Evolutionary conservation across 1,140 invertebrate genomes (phyloP).

Genomic region (Aricia agestis): DNA sequence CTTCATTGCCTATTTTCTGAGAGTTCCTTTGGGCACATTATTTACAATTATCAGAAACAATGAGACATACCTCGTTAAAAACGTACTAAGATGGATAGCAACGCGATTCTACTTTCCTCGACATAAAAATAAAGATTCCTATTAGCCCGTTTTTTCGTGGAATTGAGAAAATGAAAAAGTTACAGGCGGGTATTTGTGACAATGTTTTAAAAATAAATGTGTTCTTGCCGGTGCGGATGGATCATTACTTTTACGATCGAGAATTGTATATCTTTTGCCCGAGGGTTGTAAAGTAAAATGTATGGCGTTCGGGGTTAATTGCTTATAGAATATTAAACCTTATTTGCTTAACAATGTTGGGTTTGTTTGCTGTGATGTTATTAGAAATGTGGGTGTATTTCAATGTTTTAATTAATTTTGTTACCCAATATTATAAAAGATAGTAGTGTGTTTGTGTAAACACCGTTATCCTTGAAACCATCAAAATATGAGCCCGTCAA

Average conservation of each 20-base stretch:
- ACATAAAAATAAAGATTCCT: conserved; percentile 14
- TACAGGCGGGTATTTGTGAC: conserved; percentile 8
- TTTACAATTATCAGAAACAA: not conserved
- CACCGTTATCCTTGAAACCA: too few relatives aligned
- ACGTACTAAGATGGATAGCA: not conserved
- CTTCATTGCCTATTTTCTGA: not conserved
- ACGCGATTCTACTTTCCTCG: not conserved
- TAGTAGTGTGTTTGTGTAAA: too few relatives aligned
- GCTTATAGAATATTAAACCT: conserved; percentile 15
- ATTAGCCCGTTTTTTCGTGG: not conserved
- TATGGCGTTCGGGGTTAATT: conserved; percentile 10
- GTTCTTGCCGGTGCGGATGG: conserved; percentile 9
- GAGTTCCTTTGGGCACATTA: not conserved
- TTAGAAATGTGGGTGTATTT: not conserved
- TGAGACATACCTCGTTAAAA: not conserved
- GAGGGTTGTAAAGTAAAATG: conserved; percentile 13
- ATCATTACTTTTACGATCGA: conserved; percentile 14
- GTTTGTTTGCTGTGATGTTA: not conserved
- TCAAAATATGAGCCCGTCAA: too few relatives aligned
- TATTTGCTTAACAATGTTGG: conserved; percentile 2
- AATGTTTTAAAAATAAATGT: conserved; percentile 12
- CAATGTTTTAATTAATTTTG: too few relatives aligned
- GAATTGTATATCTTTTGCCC: conserved; percentile 7
- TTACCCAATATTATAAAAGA: too few relatives aligned
- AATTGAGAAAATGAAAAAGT: conserved; percentile 14